phyloP scores from a whole-genome alignment of 2,797 vertebrate species.

The Tympanoctomys barrerae region DNA sequence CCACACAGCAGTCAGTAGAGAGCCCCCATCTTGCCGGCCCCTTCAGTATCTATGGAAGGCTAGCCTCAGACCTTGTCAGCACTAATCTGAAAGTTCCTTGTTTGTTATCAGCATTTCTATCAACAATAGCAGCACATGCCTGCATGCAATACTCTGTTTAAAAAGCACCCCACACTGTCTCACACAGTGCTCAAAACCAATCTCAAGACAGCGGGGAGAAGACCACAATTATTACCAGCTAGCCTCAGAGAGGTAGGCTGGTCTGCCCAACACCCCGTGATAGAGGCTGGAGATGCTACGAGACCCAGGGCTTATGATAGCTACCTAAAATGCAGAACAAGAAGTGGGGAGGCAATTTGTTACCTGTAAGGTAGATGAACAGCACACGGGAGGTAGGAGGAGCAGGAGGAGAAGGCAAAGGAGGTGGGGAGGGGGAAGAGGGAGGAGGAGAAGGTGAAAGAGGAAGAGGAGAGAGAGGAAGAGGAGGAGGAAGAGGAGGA shows the following conservation, averaged over 20 bases:
- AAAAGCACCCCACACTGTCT: background rate
- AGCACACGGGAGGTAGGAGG: background rate
- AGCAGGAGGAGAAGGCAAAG: background rate
- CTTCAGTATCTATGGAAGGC: background rate
- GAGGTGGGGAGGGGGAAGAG: background rate
- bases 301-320: background rate
- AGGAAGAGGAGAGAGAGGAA: no score
- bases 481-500: background rate
- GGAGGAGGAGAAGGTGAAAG: background rate
- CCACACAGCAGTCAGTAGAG: background rate
- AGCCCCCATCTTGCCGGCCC: background rate
- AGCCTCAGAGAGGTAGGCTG: background rate
- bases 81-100: background rate
- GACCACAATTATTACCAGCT: background rate
- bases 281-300: background rate
- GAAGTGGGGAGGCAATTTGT: background rate
- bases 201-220: background rate
- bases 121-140: background rate
- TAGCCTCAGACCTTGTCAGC: background rate
- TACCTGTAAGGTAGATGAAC: background rate
- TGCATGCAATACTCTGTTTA: background rate
- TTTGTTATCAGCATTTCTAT: background rate
- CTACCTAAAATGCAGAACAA: background rate
- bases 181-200: background rate
- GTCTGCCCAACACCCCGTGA: accelerated